A percentile compares a stretch with the other conserved stretches of the same genome.
Conservation (phyloP, 2,797 vertebrate species). For the Coluber constrictor region DNA sequence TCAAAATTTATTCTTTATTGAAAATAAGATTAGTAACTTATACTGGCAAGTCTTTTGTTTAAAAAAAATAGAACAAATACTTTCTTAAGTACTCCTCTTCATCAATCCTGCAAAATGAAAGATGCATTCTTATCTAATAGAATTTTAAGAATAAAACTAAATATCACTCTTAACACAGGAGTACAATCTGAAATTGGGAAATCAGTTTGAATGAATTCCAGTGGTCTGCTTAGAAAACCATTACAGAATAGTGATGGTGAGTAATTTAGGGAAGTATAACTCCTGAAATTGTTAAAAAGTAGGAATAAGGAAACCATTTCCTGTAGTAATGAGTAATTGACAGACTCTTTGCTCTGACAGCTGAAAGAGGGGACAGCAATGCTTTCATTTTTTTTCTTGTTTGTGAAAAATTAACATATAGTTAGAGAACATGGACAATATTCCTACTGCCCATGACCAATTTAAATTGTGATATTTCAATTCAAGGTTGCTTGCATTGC, state of each 20-base stretch:
- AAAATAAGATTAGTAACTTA: neutral
- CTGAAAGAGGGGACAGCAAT: neutral
- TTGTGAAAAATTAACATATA: neutral
- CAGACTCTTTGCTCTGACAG: neutral
- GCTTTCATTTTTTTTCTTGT: neutral
- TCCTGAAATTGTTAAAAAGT: neutral
- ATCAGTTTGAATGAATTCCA: neutral
- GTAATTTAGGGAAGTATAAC: neutral
- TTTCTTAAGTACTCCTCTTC: neutral
- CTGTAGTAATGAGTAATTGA: neutral
- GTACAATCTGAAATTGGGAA: neutral
- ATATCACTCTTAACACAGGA: neutral
- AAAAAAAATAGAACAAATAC: neutral
- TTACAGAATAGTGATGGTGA: neutral
- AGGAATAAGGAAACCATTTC: neutral
- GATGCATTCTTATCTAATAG: neutral
- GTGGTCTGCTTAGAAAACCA: neutral
- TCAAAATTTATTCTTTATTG: neutral
- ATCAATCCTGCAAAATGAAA: neutral
- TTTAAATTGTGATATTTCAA: neutral
- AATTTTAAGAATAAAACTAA: neutral
- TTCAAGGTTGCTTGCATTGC: neutral
- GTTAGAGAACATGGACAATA: neutral
- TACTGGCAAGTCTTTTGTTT: neutral
- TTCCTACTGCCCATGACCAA: neutral